phyloP scores from a whole-genome alignment of 2,113 vertebrate genomes.

The Gasterosteus nipponicus region DNA sequence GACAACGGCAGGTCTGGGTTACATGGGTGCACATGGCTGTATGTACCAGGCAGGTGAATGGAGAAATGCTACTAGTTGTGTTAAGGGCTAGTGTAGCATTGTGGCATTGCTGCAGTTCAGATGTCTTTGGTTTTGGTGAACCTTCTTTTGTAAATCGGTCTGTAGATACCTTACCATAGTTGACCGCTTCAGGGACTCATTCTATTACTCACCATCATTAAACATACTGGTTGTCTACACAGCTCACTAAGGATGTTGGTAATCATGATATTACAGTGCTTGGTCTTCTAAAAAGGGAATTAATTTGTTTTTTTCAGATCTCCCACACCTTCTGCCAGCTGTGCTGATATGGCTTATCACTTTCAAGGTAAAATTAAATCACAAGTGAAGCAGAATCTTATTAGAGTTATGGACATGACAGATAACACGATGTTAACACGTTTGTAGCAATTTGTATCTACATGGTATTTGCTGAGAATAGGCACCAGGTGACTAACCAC shows the following conservation, averaged over 20 bases:
- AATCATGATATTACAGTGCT: background rate
- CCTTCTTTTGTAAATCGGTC: background rate
- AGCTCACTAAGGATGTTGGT: background rate
- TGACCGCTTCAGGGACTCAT: background rate
- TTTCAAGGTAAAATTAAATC: slow-evolving; percentile 52
- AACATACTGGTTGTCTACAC: background rate
- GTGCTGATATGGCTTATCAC: slow-evolving; percentile 35
- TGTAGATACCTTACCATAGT: background rate
- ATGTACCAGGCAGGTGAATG: background rate
- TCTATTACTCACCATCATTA: background rate
- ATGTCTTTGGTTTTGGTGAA: background rate
- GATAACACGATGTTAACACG: background rate
- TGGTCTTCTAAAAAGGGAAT: background rate
- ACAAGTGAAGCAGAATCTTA: background rate
- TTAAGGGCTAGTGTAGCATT: background rate
- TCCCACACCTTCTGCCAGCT: slow-evolving; percentile 29
- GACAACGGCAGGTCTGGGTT: background rate
- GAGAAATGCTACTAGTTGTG: background rate
- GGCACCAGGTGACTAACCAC: background rate
- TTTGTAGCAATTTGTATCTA: background rate
- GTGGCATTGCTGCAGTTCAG: background rate
- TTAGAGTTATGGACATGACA: background rate
- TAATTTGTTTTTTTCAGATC: slow-evolving; percentile 44
- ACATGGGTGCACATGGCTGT: background rate
- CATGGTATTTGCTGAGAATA: background rate